Conservation (phyloP, 2,888 invertebrate genomes). For the Andrena chrysosceles region DNA sequence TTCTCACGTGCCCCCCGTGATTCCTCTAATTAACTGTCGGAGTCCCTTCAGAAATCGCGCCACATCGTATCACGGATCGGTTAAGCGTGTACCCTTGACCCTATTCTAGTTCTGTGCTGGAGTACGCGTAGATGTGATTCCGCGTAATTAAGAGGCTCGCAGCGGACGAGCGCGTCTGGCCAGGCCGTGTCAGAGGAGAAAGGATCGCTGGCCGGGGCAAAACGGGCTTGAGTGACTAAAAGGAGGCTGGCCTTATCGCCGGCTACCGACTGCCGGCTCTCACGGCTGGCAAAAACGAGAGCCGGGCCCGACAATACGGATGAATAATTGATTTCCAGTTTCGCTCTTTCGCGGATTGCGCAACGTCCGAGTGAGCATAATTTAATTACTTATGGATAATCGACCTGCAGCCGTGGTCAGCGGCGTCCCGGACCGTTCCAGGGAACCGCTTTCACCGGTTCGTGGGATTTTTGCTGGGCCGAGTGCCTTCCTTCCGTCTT, state of each 20-base stretch:
- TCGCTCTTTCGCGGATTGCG: conserved; percentile 34
- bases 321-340: conserved; percentile 57
- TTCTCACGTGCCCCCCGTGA: too few relatives aligned
- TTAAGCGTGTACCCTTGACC: conserved; percentile 47
- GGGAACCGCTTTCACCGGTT: conserved; percentile 21
- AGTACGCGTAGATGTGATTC: too few relatives aligned
- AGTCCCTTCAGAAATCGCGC: conserved; percentile 55
- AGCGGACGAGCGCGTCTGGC: background rate
- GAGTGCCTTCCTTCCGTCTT: background rate
- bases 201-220: conserved; percentile 41
- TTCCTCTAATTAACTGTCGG: background rate
- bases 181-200: conserved; percentile 31
- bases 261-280: conserved; percentile 15
- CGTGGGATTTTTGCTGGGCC: conserved; percentile 6
- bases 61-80: conserved; percentile 7
- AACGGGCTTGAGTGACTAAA: conserved; percentile 17
- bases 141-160: too few relatives aligned
- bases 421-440: background rate
- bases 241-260: conserved; percentile 22
- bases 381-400: conserved; percentile 54
- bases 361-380: conserved; percentile 28
- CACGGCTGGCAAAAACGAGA: conserved; percentile 19
- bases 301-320: conserved; percentile 41
- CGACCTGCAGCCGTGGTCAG: conserved; percentile 23
- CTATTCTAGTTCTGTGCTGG: conserved; percentile 28